Conservation (phyloP, 2,797 vertebrate species). For the Neosilurus hyrtlii region DNA sequence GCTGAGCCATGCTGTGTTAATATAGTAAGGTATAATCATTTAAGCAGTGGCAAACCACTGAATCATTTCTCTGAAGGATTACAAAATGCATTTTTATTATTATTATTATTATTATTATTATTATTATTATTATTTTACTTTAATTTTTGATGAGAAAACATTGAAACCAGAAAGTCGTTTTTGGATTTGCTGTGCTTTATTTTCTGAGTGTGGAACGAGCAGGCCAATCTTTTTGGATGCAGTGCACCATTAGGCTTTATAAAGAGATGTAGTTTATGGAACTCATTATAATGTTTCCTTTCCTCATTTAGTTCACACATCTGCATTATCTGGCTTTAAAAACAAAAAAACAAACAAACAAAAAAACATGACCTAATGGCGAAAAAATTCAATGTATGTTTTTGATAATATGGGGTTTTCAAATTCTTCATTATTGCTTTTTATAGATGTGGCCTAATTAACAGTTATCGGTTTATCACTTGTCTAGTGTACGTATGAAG, state of each 20-base stretch:
- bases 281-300: slow-evolving; percentile 22
- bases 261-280: slow-evolving; percentile 12
- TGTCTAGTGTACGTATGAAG: not conserved
- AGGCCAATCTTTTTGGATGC: slow-evolving; percentile 25
- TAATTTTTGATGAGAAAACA: not conserved
- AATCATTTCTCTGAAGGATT: slow-evolving; percentile 15
- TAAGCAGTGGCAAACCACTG: not conserved
- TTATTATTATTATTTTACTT: not conserved
- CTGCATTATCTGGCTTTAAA: not conserved
- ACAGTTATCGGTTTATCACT: slow-evolving; percentile 45
- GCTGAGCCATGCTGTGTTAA: not conserved
- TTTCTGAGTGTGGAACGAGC: slow-evolving; percentile 8
- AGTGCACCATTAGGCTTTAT: not conserved
- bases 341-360: not conserved
- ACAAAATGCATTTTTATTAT: slow-evolving; percentile 14
- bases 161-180: not conserved
- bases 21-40: not conserved
- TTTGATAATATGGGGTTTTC: not conserved
- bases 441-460: slow-evolving; percentile 53
- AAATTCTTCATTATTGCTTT: slow-evolving; percentile 53
- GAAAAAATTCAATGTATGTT: not conserved
- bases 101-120: too few relatives aligned
- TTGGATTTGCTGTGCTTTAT: slow-evolving; percentile 3
- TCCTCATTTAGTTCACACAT: slow-evolving; percentile 4
- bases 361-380: not conserved